Conservation (phyloP, 2,888 invertebrate genomes). For the Thereva nobilitata region DNA sequence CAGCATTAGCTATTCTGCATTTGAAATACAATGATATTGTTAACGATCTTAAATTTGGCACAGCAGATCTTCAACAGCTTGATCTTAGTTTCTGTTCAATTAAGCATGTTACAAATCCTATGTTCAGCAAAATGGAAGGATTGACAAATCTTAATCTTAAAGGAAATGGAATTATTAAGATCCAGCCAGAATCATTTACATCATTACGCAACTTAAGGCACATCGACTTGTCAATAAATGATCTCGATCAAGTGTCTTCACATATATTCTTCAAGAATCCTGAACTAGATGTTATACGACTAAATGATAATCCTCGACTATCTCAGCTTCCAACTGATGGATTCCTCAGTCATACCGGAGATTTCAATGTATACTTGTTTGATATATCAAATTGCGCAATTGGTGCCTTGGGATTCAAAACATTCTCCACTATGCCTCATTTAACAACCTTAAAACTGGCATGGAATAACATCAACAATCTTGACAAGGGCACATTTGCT, state of each 20-base stretch:
- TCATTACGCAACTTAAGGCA: conserved; percentile 68
- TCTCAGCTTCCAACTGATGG: conserved; percentile 69
- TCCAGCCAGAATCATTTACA: conserved; percentile 71
- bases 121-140: conserved; percentile 67
- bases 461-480: conserved; percentile 66
- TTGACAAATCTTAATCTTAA: conserved; percentile 70
- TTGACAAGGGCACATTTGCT: conserved; percentile 63
- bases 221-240: conserved; percentile 75
- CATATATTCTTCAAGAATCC: conserved; percentile 72
- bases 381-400: conserved; percentile 77
- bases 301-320: conserved; percentile 72
- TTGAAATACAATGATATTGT: conserved; percentile 71
- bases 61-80: conserved; percentile 67
- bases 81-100: conserved; percentile 73
- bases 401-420: conserved; percentile 64
- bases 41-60: conserved; percentile 65
- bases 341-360: conserved; percentile 66
- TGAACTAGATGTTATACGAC: conserved; percentile 69
- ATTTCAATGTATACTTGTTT: conserved; percentile 69
- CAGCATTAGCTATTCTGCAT: conserved; percentile 70
- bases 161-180: conserved; percentile 70
- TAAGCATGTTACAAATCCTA: conserved; percentile 66
- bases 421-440: conserved; percentile 73
- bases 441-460: conserved; percentile 69
- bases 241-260: conserved; percentile 68